Conservation (phyloP, 2,797 vertebrate genomes). For the Pteronotus mesoamericanus region DNA sequence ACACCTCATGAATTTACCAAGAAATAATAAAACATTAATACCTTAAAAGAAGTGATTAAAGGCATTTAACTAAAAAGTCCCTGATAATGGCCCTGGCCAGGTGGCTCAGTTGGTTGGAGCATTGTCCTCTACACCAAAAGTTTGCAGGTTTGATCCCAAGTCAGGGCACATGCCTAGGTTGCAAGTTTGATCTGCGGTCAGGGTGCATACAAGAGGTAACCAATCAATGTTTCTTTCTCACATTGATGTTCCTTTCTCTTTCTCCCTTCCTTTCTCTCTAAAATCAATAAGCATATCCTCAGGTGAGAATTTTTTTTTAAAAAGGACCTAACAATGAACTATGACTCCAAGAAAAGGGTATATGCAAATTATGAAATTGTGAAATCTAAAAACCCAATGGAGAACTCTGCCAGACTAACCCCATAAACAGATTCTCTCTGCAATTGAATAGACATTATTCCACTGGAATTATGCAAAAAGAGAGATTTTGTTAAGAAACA, state of each 20-base stretch:
- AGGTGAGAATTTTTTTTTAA: background rate
- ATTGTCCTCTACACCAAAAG: background rate
- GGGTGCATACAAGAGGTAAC: background rate
- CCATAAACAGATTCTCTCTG: background rate
- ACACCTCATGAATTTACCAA: background rate
- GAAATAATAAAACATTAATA: background rate
- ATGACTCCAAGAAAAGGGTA: background rate
- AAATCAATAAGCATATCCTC: background rate
- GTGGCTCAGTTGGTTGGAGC: background rate
- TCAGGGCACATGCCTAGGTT: background rate
- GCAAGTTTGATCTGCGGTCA: background rate
- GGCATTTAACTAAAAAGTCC: constrained; percentile 10
- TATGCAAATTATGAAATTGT: background rate
- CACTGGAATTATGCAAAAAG: background rate
- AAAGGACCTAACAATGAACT: background rate
- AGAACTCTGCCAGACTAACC: background rate
- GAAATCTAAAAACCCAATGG: background rate
- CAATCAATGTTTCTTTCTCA: no score
- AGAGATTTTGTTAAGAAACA: background rate
- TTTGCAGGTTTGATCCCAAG: background rate
- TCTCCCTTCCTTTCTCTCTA: background rate
- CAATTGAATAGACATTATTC: background rate
- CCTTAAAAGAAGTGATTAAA: background rate
- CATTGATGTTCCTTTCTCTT: no score
- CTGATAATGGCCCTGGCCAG: background rate